Conservation (phyloP, 2,888 invertebrate species). For the Alviniconcha strummeri region DNA sequence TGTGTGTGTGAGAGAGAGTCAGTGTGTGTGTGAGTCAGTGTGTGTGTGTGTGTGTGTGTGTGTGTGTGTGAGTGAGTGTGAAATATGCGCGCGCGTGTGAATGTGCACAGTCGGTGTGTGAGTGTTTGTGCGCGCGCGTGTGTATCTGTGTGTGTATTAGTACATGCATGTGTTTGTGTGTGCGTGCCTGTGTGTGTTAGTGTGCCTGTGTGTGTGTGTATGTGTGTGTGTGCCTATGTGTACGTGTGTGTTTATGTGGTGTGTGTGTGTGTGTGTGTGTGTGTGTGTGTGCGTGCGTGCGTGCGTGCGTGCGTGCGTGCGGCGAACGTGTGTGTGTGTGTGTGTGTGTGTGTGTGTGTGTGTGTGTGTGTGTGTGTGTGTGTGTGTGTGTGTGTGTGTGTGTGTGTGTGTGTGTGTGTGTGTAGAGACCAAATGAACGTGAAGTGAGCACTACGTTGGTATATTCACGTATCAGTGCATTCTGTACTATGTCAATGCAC, state of each 20-base stretch:
- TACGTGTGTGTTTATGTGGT: not conserved
- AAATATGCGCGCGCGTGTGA: not conserved
- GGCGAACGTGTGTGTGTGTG: not conserved
- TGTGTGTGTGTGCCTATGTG: conserved; percentile 20
- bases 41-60: not conserved
- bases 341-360: not conserved
- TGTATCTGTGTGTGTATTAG: conserved; percentile 12
- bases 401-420: not conserved
- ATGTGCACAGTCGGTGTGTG: not conserved
- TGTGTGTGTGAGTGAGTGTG: conserved; percentile 8
- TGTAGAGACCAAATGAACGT: not conserved
- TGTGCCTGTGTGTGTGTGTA: conserved; percentile 19
- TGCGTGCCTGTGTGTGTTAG: conserved; percentile 14
- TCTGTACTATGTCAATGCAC: no score
- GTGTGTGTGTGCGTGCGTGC: not conserved
- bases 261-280: not conserved
- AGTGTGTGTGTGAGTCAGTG: not conserved
- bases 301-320: no score
- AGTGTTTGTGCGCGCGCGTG: not conserved
- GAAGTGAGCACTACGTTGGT: no score
- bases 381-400: conserved; percentile 6
- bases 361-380: not conserved
- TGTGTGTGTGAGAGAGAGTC: not conserved
- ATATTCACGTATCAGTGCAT: no score
- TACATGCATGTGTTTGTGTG: conserved; percentile 5